Evolutionary conservation across 2,113 vertebrate species (phyloP).

Genomic region (Thermophis baileyi): DNA sequence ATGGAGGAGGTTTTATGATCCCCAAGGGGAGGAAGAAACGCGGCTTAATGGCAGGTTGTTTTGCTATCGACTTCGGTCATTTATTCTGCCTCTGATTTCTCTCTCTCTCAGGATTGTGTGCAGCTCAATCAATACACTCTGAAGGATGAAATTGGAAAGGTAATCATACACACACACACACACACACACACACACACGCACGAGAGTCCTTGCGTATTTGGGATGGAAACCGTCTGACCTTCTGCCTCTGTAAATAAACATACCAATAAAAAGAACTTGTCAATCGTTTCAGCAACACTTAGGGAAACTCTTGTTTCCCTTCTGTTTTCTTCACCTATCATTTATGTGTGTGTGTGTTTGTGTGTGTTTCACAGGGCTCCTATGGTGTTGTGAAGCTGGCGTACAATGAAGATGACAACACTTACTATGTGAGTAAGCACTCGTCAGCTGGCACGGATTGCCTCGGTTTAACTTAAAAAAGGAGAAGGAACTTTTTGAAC

Average conservation of each 20-base stretch:
- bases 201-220: background rate
- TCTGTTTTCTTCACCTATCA: background rate
- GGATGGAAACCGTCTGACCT: background rate
- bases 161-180: constrained; percentile 51
- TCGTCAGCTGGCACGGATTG: background rate
- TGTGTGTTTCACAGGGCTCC: constrained; percentile 78
- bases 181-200: too few relatives aligned
- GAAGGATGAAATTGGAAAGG: constrained; percentile 98
- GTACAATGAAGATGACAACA: constrained; percentile 97
- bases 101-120: constrained; percentile 84
- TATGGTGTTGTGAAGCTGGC: constrained; percentile 98
- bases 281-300: too few relatives aligned
- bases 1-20: rapidly evolving
- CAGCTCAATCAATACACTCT: constrained; percentile 98
- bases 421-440: constrained; percentile 90
- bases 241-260: background rate
- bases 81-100: background rate
- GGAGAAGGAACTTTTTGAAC: background rate
- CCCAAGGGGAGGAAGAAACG: background rate
- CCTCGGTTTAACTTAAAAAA: background rate
- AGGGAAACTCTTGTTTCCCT: background rate
- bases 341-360: background rate
- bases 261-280: background rate
- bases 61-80: background rate
- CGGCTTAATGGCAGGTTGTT: background rate